These are phyloP conservation scores for Volucella inflata DNA, from an alignment of 2,888 invertebrate species.

Conservation along the genomic window DNA sequence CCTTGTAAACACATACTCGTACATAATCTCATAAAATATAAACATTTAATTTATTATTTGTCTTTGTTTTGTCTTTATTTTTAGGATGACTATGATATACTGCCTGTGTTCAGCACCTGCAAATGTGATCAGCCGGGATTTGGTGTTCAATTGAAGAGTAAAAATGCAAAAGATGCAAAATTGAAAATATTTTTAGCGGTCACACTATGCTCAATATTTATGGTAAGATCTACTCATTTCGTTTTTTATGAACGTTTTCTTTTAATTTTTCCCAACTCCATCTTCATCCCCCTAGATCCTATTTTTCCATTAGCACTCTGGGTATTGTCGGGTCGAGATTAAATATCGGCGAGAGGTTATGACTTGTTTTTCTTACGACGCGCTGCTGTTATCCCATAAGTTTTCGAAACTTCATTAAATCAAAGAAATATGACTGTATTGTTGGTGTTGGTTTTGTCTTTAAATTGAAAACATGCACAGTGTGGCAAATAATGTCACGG, in stretches of 20 bases:
- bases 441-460: no score
- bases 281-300: conserved; percentile 3
- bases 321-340: no score
- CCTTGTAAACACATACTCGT: no score
- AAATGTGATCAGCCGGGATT: conserved; percentile 81
- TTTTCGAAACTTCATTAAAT: no score
- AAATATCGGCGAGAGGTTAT: no score
- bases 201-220: conserved; percentile 88
- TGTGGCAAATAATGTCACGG: no score
- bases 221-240: conserved; percentile 85
- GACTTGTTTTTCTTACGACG: no score
- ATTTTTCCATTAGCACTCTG: neutral
- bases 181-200: conserved; percentile 88
- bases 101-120: conserved; percentile 73
- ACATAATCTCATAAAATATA: no score
- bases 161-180: conserved; percentile 84
- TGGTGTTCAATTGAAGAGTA: conserved; percentile 79
- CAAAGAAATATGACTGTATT: no score
- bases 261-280: neutral
- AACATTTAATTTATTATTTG: no score
- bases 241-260: conserved; percentile 13
- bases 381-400: no score
- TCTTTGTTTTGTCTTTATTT: conserved; percentile 41
- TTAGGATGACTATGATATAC: conserved; percentile 62
- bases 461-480: no score